Percentiles rank a stretch among this genome's conserved stretches.
Conservation (phyloP, 2,113 vertebrate genomes). For the Gambusia affinis region DNA sequence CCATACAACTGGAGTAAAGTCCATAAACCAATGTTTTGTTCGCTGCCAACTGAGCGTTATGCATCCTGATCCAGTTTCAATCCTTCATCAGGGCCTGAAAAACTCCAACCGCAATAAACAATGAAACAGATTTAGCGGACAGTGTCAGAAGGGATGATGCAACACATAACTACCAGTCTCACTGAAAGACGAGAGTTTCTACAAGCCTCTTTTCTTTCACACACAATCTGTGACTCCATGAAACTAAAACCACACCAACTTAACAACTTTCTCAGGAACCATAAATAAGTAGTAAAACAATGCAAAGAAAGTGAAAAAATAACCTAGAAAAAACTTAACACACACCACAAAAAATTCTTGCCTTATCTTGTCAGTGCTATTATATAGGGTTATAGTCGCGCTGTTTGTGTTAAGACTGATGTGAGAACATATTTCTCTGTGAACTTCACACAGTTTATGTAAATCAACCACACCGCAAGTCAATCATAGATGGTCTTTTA, state of each 20-base stretch:
- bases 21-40: constrained; percentile 51
- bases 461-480: too few species aligned
- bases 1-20: constrained; percentile 43
- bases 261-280: constrained; percentile 29
- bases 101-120: constrained; percentile 62
- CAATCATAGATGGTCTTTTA: too few species aligned
- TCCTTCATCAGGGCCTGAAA: constrained; percentile 31
- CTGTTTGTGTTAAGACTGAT: too few species aligned
- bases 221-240: constrained; percentile 39
- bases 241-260: constrained; percentile 39
- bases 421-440: too few species aligned
- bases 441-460: too few species aligned
- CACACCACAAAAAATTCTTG: too few species aligned
- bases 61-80: constrained; percentile 60
- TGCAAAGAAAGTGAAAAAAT: neutral
- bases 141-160: constrained; percentile 45
- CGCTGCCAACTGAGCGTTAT: constrained; percentile 52
- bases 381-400: too few species aligned
- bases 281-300: constrained; percentile 11
- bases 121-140: constrained; percentile 56
- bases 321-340: too few species aligned
- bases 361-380: too few species aligned
- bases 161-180: constrained; percentile 41
- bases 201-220: constrained; percentile 26
- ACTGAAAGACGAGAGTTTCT: constrained; percentile 50